phyloP scores from a whole-genome alignment of 2,888 invertebrate genomes.

The Cataglyphis albicans region DNA sequence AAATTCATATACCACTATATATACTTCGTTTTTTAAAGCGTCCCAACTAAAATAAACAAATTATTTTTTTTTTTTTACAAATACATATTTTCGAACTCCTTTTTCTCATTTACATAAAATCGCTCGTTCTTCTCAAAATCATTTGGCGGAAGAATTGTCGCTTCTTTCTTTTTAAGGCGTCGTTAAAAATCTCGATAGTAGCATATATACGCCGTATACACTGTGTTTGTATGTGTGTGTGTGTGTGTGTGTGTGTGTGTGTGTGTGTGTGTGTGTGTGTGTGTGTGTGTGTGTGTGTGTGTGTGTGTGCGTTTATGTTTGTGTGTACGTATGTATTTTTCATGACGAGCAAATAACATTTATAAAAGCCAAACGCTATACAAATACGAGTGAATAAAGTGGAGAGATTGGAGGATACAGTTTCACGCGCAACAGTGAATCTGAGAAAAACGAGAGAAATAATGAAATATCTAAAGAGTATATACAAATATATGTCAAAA shows the following conservation, averaged over 20 bases:
- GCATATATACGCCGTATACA: conserved; percentile 17
- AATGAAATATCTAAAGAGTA: conserved; percentile 71
- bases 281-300: neutral
- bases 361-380: conserved; percentile 44
- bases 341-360: conserved; percentile 38
- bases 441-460: conserved; percentile 76
- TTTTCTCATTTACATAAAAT: conserved; percentile 54
- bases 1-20: conserved; percentile 78
- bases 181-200: conserved; percentile 30
- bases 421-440: conserved; percentile 59
- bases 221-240: neutral
- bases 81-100: conserved; percentile 67
- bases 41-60: conserved; percentile 77
- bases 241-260: neutral
- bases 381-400: conserved; percentile 28
- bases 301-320: neutral
- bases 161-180: conserved; percentile 30
- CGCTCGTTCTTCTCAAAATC: conserved; percentile 74
- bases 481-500: conserved; percentile 73
- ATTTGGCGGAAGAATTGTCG: conserved; percentile 53
- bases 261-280: neutral
- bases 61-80: conserved; percentile 68
- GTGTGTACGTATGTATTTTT: conserved; percentile 8
- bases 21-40: conserved; percentile 74
- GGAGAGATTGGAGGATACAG: conserved; percentile 30